Conservation (phyloP, 2,888 invertebrate species). For the Orchesella flavescens region DNA sequence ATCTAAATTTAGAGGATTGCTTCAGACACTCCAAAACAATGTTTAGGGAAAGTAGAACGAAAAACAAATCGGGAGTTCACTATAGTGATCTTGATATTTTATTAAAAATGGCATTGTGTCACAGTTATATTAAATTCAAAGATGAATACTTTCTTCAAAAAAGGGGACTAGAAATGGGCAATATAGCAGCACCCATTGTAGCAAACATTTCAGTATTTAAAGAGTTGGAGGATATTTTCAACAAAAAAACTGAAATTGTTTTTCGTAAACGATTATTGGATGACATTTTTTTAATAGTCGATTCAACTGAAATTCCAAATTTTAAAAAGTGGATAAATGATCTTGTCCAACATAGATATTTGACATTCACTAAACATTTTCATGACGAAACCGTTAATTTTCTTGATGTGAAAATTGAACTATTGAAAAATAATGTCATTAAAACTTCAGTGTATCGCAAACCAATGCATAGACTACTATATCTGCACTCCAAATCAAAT, state of each 20-base stretch:
- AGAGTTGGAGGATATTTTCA: no score
- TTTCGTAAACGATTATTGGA: constrained; percentile 28
- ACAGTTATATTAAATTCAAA: constrained; percentile 5
- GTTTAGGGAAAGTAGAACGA: neutral
- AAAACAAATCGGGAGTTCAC: neutral
- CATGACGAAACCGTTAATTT: neutral
- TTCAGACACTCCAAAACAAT: neutral
- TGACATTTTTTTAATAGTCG: constrained; percentile 34
- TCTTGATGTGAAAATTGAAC: constrained; percentile 12
- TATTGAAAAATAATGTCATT: neutral
- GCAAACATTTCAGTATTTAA: constrained; percentile 37
- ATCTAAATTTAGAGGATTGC: neutral
- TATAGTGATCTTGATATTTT: neutral
- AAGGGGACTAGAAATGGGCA: constrained; percentile 49
- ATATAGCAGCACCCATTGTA: constrained; percentile 6
- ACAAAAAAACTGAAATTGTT: constrained; percentile 1
- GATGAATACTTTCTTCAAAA: constrained; percentile 22
- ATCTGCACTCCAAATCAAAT: constrained; percentile 30
- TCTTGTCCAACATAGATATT: constrained; percentile 4
- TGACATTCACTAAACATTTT: constrained; percentile 32
- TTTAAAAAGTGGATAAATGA: neutral
- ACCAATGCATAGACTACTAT: constrained; percentile 26
- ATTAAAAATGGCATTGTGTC: neutral
- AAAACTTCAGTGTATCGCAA: constrained; percentile 21
- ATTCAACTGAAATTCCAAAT: constrained; percentile 27